Evolutionary conservation across 2,888 invertebrate genomes (phyloP).

Genomic region (Ichneumoninae sp.): DNA sequence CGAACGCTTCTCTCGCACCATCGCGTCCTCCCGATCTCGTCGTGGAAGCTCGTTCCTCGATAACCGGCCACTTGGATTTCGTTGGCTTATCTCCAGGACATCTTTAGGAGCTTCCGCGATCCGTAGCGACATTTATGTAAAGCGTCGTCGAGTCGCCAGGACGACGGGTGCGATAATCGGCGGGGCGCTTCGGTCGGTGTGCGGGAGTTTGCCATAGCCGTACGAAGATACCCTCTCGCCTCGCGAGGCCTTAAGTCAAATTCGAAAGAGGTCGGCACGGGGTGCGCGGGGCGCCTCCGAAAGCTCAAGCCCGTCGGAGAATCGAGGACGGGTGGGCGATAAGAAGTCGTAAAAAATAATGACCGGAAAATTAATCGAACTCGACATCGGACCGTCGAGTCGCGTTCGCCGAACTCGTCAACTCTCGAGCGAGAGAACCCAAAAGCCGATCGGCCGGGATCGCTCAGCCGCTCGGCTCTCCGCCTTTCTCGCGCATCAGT

Average conservation of each 20-base stretch:
- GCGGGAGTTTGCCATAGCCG: constrained; percentile 27
- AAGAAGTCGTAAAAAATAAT: constrained; percentile 83
- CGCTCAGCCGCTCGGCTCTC: constrained; percentile 31
- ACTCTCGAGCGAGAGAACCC: constrained; percentile 66
- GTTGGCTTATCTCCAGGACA: constrained; percentile 77
- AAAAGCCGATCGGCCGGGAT: constrained; percentile 54
- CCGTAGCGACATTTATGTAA: constrained; percentile 80
- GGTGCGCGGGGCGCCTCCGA: constrained; percentile 32
- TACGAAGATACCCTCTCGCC: constrained; percentile 48
- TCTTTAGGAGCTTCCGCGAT: constrained; percentile 79
- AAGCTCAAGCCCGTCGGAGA: constrained; percentile 30
- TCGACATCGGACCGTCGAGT: constrained; percentile 80
- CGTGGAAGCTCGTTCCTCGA: constrained; percentile 41
- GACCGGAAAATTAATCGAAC: constrained; percentile 84
- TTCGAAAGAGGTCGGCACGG: constrained; percentile 61
- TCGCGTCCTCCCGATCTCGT: constrained; percentile 22
- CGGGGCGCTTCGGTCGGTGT: neutral
- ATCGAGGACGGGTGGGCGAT: constrained; percentile 75
- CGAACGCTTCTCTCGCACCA: neutral
- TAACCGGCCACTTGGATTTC: constrained; percentile 59
- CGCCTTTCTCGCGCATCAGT: constrained; percentile 22
- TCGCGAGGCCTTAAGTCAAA: constrained; percentile 64
- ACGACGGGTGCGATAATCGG: constrained; percentile 76
- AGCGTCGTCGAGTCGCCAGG: constrained; percentile 70
- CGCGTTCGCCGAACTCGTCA: constrained; percentile 78